These are phyloP conservation scores for Anthoscopus minutus DNA, from an alignment of 2,113 vertebrate genomes.

Conservation along the genomic window DNA sequence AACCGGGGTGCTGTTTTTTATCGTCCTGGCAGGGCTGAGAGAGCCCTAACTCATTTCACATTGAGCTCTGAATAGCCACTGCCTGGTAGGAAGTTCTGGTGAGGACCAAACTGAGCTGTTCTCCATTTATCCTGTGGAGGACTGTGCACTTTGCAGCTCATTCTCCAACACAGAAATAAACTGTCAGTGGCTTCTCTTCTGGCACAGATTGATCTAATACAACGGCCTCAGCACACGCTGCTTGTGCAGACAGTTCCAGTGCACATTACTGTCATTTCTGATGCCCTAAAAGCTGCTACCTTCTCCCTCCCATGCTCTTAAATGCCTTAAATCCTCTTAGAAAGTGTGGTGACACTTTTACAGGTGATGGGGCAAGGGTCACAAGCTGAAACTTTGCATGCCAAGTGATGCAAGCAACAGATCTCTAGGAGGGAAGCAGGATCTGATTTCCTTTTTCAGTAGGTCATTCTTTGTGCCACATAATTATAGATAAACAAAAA, in stretches of 20 bases:
- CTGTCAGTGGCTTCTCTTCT: background rate
- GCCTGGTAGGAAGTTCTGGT: slow-evolving; percentile 40
- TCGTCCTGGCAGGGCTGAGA: slow-evolving; percentile 13
- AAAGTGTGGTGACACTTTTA: slow-evolving; percentile 54
- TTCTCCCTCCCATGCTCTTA: slow-evolving; percentile 47
- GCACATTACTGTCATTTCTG: slow-evolving; percentile 46
- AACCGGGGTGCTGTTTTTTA: slow-evolving; percentile 42
- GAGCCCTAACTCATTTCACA: slow-evolving; percentile 11
- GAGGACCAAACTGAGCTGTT: background rate
- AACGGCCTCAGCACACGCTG: slow-evolving; percentile 16
- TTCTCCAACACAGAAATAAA: background rate
- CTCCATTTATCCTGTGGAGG: background rate
- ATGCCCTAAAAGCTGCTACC: slow-evolving; percentile 54
- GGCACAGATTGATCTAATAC: slow-evolving; percentile 17
- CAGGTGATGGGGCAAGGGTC: slow-evolving; percentile 41
- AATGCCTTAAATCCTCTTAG: slow-evolving; percentile 59
- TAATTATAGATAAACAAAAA: background rate
- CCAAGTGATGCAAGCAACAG: slow-evolving; percentile 33
- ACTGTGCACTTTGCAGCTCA: background rate
- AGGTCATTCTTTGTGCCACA: background rate
- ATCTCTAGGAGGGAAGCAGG: background rate
- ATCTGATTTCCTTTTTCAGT: background rate
- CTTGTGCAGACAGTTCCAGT: background rate
- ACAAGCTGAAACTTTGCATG: slow-evolving; percentile 35
- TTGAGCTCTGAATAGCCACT: background rate